Percentiles rank a stretch among this genome's conserved stretches.
phyloP scores from a whole-genome alignment of 2,113 vertebrate species.

The Sinocyclocheilus anshuiensis region DNA sequence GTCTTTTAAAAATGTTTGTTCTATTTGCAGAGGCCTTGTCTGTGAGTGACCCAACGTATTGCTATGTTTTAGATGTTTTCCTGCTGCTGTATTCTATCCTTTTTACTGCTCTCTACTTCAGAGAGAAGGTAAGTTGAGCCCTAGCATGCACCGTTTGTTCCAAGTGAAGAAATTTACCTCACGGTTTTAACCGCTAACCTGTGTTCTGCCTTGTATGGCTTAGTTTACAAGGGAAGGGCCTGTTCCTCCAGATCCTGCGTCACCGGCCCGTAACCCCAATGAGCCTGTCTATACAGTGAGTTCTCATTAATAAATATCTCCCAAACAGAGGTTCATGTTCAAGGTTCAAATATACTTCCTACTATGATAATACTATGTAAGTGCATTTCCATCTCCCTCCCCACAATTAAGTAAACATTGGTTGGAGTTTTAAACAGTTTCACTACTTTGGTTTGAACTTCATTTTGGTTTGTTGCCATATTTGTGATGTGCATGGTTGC shows the following conservation, averaged over 20 bases:
- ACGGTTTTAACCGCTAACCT: not conserved
- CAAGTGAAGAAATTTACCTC: conserved; percentile 6
- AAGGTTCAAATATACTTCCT: not conserved
- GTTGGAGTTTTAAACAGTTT: no score
- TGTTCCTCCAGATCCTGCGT: not conserved
- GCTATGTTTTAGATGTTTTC: conserved; percentile 88
- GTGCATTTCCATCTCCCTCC: not conserved
- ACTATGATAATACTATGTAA: not conserved
- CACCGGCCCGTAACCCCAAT: not conserved
- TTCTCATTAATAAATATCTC: no score
- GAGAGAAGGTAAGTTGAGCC: conserved; percentile 80
- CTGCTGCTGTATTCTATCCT: conserved; percentile 85
- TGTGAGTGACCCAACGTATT: conserved; percentile 77
- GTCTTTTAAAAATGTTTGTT: not conserved
- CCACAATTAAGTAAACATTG: no score
- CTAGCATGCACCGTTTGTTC: not conserved
- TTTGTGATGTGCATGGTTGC: not conserved
- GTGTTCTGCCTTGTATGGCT: not conserved
- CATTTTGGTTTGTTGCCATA: not conserved
- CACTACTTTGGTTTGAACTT: no score
- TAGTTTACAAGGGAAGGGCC: conserved; percentile 35
- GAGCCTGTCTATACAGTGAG: conserved; percentile 45
- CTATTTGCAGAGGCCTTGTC: conserved; percentile 37
- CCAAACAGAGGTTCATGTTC: not conserved
- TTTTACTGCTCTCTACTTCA: conserved; percentile 83